Conservation (phyloP, 2,113 vertebrate genomes). For the Octodon degus region DNA sequence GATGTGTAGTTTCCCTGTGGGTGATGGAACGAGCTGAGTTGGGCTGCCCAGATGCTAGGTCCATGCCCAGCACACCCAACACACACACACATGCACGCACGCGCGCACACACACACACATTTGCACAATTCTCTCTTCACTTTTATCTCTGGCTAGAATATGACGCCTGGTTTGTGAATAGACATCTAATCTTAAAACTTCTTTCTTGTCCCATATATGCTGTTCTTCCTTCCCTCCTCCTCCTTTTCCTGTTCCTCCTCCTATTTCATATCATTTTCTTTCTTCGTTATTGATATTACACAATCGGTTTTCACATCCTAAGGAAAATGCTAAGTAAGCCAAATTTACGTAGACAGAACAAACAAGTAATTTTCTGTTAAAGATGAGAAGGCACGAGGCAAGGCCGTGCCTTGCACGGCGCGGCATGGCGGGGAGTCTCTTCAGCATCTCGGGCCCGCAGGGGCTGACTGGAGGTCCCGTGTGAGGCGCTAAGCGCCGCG, state of each 20-base stretch:
- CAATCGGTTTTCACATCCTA: not conserved
- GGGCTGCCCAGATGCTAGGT: not conserved
- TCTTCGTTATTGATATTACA: not conserved
- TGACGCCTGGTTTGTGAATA: not conserved
- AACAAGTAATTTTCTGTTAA: not conserved
- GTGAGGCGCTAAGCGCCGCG: not conserved
- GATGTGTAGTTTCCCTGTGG: not conserved
- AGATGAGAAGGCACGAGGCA: not conserved
- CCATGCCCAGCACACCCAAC: too few relatives aligned
- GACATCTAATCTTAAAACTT: not conserved
- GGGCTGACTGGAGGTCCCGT: not conserved
- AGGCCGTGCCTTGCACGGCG: not conserved
- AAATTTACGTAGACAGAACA: conserved; percentile 10
- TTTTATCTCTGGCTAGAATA: not conserved
- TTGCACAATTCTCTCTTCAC: not conserved
- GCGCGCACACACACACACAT: accelerated
- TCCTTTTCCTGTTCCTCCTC: not conserved
- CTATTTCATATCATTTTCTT: not conserved
- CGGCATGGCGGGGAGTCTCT: not conserved
- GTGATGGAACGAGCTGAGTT: not conserved
- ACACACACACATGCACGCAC: too few relatives aligned
- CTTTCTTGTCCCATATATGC: not conserved
- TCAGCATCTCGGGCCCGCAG: not conserved
- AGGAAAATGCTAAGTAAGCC: not conserved
- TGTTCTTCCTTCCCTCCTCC: not conserved